Evolutionary conservation across 2,888 invertebrate species (phyloP).

Genomic region (Dione juno): DNA sequence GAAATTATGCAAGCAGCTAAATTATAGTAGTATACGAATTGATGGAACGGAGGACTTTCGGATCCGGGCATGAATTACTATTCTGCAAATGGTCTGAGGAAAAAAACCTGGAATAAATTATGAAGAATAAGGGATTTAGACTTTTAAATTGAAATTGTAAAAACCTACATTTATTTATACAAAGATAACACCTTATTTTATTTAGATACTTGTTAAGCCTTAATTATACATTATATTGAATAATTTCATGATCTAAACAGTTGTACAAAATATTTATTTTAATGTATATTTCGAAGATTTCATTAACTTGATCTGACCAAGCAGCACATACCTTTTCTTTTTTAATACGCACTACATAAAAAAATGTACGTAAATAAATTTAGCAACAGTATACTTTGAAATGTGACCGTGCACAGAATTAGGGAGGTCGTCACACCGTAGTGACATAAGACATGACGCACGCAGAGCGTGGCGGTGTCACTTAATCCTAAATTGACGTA

Average conservation of each 20-base stretch:
- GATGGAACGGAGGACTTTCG: conserved; percentile 15
- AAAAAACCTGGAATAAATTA: conserved; percentile 22
- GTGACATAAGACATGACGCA: conserved; percentile 28
- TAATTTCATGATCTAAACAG: too few species aligned
- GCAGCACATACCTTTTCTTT: too few species aligned
- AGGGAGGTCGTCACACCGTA: conserved; percentile 16
- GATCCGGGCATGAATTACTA: conserved; percentile 18
- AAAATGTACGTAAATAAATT: not conserved
- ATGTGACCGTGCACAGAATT: not conserved
- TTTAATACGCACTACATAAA: too few species aligned
- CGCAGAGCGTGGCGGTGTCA: conserved; percentile 22
- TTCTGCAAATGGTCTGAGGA: conserved; percentile 21
- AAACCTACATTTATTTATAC: not conserved
- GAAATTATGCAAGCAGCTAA: conserved; percentile 1
- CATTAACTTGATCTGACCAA: too few species aligned
- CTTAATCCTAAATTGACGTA: conserved; percentile 25
- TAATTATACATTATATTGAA: too few species aligned
- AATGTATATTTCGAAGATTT: too few species aligned
- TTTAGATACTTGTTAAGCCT: too few species aligned
- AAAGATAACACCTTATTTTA: not conserved
- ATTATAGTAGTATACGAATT: not conserved
- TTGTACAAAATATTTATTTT: too few species aligned
- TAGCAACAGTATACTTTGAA: not conserved
- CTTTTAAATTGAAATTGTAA: conserved; percentile 3
- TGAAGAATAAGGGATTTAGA: not conserved